Evolutionary conservation across 64 coral and sea anemone species (phyloP), one percentile per base, ranked within the genome.

Genomic region (Porites australiensis): DNA sequence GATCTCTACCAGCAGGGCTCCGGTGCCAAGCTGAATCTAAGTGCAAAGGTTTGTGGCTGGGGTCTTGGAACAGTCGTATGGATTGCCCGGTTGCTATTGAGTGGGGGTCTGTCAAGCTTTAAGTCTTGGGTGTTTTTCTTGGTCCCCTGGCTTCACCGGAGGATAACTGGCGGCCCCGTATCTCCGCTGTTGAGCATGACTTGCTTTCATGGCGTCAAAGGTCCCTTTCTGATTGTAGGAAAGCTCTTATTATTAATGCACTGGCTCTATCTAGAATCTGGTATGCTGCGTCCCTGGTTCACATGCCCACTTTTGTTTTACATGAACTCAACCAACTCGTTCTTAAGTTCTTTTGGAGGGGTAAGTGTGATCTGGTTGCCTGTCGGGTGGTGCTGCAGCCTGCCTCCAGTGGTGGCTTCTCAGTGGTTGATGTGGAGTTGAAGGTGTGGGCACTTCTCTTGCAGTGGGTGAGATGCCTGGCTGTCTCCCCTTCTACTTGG

Each of bases 41-140:
- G 11, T 3, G 71, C 4, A 44, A 89, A 9, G 87, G 53, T 0
- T 27, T 89, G 2, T 89, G 87, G 87, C 46, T 94, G 8, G 87
- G 93, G 0, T 3, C 86, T 2, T 94, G 92, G 6, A 0, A n/a
- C 9, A 0, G 44, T 58, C 1, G 0, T 6, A 6, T 55, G 21
- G 50, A 15, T 6, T 4, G 11, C 3, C 61, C 82, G 1, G 60
- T 50, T 13, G 23, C 54, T 48, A 50, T 85, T 5, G 8, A 2
- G 1, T 64, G 86, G 86, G 2, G 12, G 12, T 13, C 70, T 22
- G 9, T 74, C 22, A 76, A 72, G 16, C 57, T 77, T 2, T n/a
- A 72, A 19, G 69, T 88, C 1, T 50, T 88, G 16, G 86, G 72
- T 18, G 72, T 75, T 4, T 72, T 5, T 37, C 77, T 75, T 55